These are phyloP conservation scores for Empidonax traillii DNA, from an alignment of 2,113 vertebrate genomes.

Conservation along the genomic window DNA sequence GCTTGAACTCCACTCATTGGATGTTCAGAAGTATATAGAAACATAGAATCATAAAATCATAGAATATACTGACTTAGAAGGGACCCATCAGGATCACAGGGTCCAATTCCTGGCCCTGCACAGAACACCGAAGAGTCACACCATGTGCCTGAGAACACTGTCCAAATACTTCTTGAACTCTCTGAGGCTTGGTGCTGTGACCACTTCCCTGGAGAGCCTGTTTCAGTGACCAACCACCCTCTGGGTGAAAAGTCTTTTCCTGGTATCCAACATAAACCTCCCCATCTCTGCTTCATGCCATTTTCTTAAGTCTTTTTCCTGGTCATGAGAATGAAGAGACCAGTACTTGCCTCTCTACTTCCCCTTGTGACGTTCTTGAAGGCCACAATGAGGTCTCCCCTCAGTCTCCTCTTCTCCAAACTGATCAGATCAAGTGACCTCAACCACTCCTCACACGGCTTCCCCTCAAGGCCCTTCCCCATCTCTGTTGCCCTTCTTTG, in stretches of 20 bases:
- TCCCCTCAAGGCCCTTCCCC: background rate
- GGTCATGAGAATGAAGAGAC: background rate
- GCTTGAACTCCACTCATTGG: background rate
- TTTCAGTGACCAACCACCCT: rapidly evolving
- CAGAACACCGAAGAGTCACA: background rate
- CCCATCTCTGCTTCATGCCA: rapidly evolving
- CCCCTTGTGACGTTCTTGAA: too few relatives aligned
- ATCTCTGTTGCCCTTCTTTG: rapidly evolving
- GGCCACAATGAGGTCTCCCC: rapidly evolving
- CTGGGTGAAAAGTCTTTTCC: background rate
- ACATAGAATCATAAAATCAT: background rate
- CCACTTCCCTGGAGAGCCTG: background rate
- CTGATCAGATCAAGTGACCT: background rate
- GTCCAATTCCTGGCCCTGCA: background rate
- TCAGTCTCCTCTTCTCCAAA: background rate
- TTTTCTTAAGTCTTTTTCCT: background rate
- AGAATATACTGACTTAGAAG: background rate
- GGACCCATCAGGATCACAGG: background rate
- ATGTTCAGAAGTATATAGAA: background rate
- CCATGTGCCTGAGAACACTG: background rate
- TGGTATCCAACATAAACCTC: background rate
- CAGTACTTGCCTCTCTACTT: background rate
- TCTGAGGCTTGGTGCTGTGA: background rate
- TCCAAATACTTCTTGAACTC: background rate
- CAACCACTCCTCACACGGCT: rapidly evolving